Percentiles rank a stretch among this genome's conserved stretches.
phyloP scores from a whole-genome alignment of 2,888 invertebrate species.

The Blastobasis adustella region DNA sequence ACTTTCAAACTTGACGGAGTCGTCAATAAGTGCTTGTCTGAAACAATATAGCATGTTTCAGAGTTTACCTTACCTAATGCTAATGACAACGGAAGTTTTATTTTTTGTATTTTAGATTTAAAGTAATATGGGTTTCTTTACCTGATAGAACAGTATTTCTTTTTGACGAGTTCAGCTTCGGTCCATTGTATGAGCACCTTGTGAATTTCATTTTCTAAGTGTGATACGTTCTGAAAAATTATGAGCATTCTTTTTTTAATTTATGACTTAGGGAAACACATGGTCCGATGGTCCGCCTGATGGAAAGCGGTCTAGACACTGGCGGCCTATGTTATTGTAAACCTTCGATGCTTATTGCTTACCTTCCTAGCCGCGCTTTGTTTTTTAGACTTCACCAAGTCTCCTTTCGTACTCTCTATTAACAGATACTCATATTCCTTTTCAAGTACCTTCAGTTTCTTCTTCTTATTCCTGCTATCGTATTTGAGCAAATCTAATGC shows the following conservation, averaged over 20 bases:
- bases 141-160: constrained; percentile 84
- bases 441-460: constrained; percentile 71
- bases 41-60: constrained; percentile 7
- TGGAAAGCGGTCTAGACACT: too few relatives aligned
- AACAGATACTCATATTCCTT: constrained; percentile 76
- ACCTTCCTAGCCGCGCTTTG: constrained; percentile 80
- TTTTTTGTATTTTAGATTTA: not conserved
- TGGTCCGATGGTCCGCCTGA: too few relatives aligned
- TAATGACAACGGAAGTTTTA: not conserved
- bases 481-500: constrained; percentile 83
- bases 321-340: too few relatives aligned
- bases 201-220: constrained; percentile 87
- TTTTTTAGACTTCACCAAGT: constrained; percentile 61
- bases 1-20: constrained; percentile 83
- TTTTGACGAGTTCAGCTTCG: constrained; percentile 85
- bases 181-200: constrained; percentile 87
- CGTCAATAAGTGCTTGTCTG: constrained; percentile 78
- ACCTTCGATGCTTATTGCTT: constrained; percentile 40
- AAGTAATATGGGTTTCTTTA: constrained; percentile 16
- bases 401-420: constrained; percentile 73
- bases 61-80: not conserved
- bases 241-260: too few relatives aligned
- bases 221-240: constrained; percentile 72
- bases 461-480: constrained; percentile 78
- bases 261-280: too few relatives aligned